A percentile compares a stretch with the other conserved stretches of the same genome.
Conservation (phyloP, 2,113 vertebrate genomes). For the Regulus satrapa region DNA sequence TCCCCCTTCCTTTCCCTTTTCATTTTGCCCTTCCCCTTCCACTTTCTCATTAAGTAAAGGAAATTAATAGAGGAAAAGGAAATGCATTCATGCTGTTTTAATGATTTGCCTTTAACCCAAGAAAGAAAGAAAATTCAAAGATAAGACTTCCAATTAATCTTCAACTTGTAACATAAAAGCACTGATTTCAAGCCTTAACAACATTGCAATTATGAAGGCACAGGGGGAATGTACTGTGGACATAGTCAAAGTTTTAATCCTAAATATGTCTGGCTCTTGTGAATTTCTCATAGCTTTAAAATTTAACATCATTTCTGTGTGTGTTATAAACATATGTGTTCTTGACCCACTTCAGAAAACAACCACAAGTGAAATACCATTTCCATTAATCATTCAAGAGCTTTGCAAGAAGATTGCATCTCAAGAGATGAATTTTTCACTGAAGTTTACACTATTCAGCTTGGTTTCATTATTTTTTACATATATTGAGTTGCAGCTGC, state of each 20-base stretch:
- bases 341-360: conserved; percentile 59
- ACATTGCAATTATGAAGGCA: conserved; percentile 10
- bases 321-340: conserved; percentile 53
- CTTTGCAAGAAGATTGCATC: conserved; percentile 3
- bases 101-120: conserved; percentile 37
- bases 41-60: neutral
- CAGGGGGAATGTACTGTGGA: neutral
- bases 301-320: neutral
- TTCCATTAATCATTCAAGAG: conserved; percentile 56
- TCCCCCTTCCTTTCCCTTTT: too few relatives aligned
- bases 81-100: neutral
- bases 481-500: neutral
- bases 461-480: conserved; percentile 10
- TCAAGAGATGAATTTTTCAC: conserved; percentile 23
- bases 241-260: conserved; percentile 38
- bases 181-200: conserved; percentile 35
- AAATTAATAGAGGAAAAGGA: neutral
- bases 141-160: conserved; percentile 60
- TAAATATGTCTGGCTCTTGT: conserved; percentile 12
- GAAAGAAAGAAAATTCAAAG: conserved; percentile 43
- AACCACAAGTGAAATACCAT: conserved; percentile 39
- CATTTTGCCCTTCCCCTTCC: fast-evolving
- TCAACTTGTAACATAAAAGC: conserved; percentile 58
- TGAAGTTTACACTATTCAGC: neutral
- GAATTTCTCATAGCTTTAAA: conserved; percentile 34